phyloP scores from a whole-genome alignment of 2,797 vertebrate genomes.

The Tolypeutes matacus region DNA sequence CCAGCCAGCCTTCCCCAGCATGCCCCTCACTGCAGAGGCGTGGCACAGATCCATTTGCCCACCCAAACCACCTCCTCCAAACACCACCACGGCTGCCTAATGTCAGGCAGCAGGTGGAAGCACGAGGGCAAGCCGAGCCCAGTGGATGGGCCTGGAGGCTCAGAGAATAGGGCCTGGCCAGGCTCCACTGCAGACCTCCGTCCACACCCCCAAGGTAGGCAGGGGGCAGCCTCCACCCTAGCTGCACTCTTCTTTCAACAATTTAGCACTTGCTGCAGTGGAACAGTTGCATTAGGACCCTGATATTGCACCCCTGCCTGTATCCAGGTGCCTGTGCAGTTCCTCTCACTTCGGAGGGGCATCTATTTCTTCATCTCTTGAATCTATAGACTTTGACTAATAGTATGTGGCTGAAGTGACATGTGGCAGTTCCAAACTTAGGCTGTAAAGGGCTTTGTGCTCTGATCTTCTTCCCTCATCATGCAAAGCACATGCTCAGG shows the following conservation, averaged over 20 bases:
- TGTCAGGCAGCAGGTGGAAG: not conserved
- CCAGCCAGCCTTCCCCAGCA: not conserved
- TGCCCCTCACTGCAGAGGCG: not conserved
- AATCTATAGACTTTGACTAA: not conserved
- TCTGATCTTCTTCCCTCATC: fast-evolving
- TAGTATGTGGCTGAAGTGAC: not conserved
- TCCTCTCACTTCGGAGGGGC: not conserved
- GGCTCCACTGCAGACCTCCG: fast-evolving
- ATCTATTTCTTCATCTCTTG: not conserved
- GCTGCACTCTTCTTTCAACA: not conserved
- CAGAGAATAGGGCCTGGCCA: not conserved
- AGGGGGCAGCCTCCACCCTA: no score
- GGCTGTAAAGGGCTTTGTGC: not conserved
- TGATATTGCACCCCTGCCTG: not conserved
- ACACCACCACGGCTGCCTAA: fast-evolving
- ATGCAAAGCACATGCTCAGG: not conserved
- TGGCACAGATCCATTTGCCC: not conserved
- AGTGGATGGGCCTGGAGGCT: fast-evolving
- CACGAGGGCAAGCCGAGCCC: not conserved
- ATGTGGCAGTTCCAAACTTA: fast-evolving
- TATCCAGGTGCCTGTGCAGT: not conserved
- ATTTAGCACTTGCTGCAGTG: not conserved
- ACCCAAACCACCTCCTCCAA: not conserved
- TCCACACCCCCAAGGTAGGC: not conserved
- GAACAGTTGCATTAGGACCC: fast-evolving